phyloP scores from a whole-genome alignment of 1,140 invertebrate species.

The Penaeus japonicus region DNA sequence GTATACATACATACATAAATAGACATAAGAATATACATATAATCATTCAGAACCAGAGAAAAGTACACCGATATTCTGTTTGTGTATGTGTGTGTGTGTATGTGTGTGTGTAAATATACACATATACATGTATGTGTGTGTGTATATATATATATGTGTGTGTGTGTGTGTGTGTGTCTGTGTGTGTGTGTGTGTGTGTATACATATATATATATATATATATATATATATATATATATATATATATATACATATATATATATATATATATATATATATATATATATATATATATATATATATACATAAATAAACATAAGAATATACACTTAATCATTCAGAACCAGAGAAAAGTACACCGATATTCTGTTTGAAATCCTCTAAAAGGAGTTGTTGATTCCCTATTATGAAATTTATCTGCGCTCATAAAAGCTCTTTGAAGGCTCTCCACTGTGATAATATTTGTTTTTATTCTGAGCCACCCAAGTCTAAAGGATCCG shows the following conservation, averaged over 20 bases:
- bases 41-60: not conserved
- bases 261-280: not conserved
- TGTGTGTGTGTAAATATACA: not conserved
- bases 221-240: not conserved
- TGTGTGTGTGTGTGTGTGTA: not conserved
- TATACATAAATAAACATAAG: not conserved
- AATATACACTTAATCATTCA: not conserved
- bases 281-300: not conserved
- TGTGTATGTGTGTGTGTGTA: not conserved
- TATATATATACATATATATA: not conserved
- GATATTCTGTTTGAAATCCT: too few relatives aligned
- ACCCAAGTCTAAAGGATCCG: too few relatives aligned
- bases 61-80: not conserved
- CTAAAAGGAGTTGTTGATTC: too few relatives aligned
- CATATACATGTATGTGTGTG: not conserved
- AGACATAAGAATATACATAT: not conserved
- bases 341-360: too few relatives aligned
- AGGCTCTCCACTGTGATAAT: too few relatives aligned
- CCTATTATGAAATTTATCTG: too few relatives aligned
- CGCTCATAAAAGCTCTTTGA: too few relatives aligned
- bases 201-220: not conserved
- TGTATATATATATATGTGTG: not conserved
- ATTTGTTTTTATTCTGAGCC: too few relatives aligned
- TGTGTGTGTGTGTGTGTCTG: not conserved
- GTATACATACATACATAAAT: not conserved